Base-by-base conservation (phyloP, 1,140 invertebrate genomes). In the Psix sp. region DNA sequence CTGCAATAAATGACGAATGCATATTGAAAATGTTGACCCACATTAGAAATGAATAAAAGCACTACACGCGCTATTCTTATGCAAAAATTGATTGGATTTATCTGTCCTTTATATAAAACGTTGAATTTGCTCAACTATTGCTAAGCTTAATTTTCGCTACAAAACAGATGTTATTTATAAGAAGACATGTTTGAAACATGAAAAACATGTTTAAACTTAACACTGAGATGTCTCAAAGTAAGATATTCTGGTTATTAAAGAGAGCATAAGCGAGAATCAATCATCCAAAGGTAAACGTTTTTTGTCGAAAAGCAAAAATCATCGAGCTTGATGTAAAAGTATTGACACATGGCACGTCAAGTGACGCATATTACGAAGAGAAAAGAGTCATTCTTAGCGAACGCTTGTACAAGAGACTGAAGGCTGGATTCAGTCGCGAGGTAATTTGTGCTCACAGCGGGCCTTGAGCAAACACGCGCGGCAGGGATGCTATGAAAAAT, bases 361-460 rank as follows among this genome's bases (percentile, higher is more conserved):
- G 65, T 65, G 62, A 65, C 54, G 49, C 51, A 40, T 43, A 72
- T 63, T 63, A 68, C 76, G 65, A 68, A 67, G 63, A 48, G 57
- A 46, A 73, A 78, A 74, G 68, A 77, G 65, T 75, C 72, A 73
- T 82, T 78, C 62, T 65, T 52, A 26, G 59, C 45, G 68, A 77
- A 43, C 76, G 46, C 65, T n/a, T n/a, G 77, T 71, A 68, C 59
- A 74, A 51, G 66, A 74, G 54, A 39, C 57, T 56, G 33, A 51
- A 35, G 29, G 13, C 38, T 17, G 39, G 40, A 82, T 83, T 84
- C 77, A 79, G 84, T 86, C 87, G 87, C 84, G 84, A 89, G 87
- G 88, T 89, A 90, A 90, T 90, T 90, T 90, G 89, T 90, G 89
- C 87, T 88, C 89, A 84, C 89, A 89, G 89, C 89, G 82, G 89